Evolutionary conservation across 1,140 invertebrate species (phyloP).

Genomic region (Cyrtorhinus lividipennis): DNA sequence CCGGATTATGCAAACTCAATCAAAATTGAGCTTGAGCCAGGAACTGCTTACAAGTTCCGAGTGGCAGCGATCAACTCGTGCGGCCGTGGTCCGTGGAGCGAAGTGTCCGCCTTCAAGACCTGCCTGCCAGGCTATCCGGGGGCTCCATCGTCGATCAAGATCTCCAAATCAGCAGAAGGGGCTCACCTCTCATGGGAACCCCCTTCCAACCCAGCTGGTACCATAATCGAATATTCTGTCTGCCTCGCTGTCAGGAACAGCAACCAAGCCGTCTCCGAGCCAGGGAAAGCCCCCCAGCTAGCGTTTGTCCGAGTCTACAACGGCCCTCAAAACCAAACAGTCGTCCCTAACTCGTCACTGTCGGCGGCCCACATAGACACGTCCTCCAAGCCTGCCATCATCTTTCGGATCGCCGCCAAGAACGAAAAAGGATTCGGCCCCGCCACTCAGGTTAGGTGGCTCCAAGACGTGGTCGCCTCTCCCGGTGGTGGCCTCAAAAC

Average conservation of each 20-base stretch:
- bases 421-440: conserved; percentile 99
- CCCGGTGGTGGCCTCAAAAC: conserved; percentile 18
- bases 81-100: conserved; percentile 86
- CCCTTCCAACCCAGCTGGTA: conserved; percentile 78
- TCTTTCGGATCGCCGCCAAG: conserved; percentile 94
- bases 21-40: conserved; percentile 56
- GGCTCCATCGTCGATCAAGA: conserved; percentile 95
- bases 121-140: conserved; percentile 68
- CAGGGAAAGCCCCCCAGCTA: conserved; percentile 32
- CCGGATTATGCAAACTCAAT: conserved; percentile 24
- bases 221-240: conserved; percentile 94
- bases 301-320: conserved; percentile 95
- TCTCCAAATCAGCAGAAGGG: conserved; percentile 88
- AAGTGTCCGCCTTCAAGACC: conserved; percentile 41
- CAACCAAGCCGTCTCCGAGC: conserved; percentile 17
- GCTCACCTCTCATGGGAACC: conserved; percentile 97
- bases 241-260: conserved; percentile 80
- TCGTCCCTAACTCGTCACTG: conserved; percentile 73
- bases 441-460: conserved; percentile 70
- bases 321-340: conserved; percentile 82
- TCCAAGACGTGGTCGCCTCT: conserved; percentile 20
- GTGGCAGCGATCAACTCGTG: conserved; percentile 93
- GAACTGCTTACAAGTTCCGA: conserved; percentile 93
- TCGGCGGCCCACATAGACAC: conserved; percentile 89
- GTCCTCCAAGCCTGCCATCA: conserved; percentile 94